phyloP scores from a whole-genome alignment of 2,113 vertebrate genomes.

The Centropristis striata region DNA sequence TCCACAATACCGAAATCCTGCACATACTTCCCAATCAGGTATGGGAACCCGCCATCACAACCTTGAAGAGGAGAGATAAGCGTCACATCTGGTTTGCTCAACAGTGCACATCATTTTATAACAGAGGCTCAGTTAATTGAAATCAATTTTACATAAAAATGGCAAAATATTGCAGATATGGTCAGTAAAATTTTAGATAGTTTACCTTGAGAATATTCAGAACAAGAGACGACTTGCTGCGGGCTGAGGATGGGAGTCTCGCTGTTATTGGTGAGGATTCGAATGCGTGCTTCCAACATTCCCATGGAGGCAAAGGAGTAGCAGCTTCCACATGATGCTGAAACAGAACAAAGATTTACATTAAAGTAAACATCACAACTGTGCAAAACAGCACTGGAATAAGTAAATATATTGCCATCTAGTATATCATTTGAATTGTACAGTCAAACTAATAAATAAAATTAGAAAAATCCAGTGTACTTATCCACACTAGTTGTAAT shows the following conservation, averaged over 20 bases:
- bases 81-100: background rate
- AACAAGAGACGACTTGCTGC: conserved; percentile 96
- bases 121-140: background rate
- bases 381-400: background rate
- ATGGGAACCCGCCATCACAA: conserved; percentile 95
- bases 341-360: conserved; percentile 23
- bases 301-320: conserved; percentile 94
- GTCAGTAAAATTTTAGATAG: background rate
- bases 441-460: too few species aligned
- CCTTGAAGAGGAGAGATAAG: conserved; percentile 81
- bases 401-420: too few species aligned
- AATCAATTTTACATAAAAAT: too few species aligned
- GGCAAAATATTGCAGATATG: too few species aligned
- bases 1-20: conserved; percentile 97
- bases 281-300: conserved; percentile 95
- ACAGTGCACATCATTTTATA: background rate
- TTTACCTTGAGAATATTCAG: conserved; percentile 95
- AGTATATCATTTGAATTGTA: too few species aligned
- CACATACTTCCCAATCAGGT: conserved; percentile 93
- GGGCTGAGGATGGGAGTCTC: conserved; percentile 91
- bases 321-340: conserved; percentile 94
- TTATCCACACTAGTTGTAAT: background rate
- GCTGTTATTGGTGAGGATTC: conserved; percentile 92
- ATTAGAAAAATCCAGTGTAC: too few species aligned
- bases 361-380: background rate